A percentile compares a stretch with the other conserved stretches of the same genome.
Conservation (phyloP, 2,888 invertebrate genomes). For the Campoplex capitator region DNA sequence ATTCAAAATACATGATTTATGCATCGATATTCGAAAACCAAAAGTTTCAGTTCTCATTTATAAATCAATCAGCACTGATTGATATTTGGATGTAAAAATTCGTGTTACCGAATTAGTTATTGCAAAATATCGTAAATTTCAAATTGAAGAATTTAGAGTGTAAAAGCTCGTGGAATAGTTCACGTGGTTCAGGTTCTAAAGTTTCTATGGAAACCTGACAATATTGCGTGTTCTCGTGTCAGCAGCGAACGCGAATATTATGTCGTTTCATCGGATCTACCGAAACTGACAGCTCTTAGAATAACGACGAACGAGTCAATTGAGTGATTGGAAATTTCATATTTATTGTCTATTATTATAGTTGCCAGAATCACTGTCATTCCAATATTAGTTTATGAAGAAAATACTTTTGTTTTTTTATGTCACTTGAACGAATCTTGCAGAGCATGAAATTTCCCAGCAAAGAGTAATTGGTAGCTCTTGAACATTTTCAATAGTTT, state of each 20-base stretch:
- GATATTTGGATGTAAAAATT: neutral
- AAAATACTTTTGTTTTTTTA: neutral
- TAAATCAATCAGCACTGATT: neutral
- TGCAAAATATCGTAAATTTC: neutral
- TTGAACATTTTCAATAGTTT: neutral
- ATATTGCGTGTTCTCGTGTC: neutral
- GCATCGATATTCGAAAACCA: neutral
- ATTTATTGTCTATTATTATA: neutral
- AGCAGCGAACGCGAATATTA: neutral
- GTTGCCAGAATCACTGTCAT: neutral
- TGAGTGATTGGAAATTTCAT: neutral
- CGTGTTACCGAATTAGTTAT: neutral
- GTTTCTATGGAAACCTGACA: constrained; percentile 8
- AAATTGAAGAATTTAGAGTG: neutral
- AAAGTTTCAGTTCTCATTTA: neutral
- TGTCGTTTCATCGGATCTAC: neutral
- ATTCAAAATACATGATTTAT: neutral
- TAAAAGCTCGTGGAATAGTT: neutral
- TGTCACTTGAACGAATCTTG: neutral
- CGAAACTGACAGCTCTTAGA: neutral
- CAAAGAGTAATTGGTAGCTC: neutral
- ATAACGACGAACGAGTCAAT: neutral
- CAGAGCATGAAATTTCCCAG: neutral
- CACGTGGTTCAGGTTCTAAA: neutral
- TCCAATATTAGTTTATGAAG: neutral